phyloP scores from a whole-genome alignment of 2,113 vertebrate genomes.

The Bombycilla garrulus region DNA sequence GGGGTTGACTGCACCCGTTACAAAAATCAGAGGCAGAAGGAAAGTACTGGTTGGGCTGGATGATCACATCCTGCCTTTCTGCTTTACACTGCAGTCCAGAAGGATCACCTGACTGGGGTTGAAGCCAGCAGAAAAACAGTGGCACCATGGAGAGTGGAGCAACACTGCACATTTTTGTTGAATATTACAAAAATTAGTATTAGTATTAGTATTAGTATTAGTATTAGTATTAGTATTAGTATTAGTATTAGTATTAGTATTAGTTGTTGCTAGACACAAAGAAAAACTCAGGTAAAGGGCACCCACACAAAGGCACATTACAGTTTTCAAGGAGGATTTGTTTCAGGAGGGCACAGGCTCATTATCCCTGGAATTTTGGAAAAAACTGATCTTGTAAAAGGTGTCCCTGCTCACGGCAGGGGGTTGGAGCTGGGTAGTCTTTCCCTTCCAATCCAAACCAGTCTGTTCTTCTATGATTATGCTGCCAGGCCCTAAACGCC shows the following conservation, averaged over 20 bases:
- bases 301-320: background rate
- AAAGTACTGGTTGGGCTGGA: fast-evolving
- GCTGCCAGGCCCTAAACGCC: background rate
- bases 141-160: background rate
- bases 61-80: background rate
- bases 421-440: background rate
- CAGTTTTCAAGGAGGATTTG: background rate
- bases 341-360: fast-evolving
- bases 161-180: background rate
- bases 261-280: background rate
- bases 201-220: too few relatives aligned
- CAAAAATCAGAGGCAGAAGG: background rate
- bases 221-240: too few relatives aligned
- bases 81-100: background rate
- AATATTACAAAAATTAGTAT: too few relatives aligned
- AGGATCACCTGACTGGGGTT: background rate
- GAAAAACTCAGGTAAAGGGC: background rate
- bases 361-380: background rate
- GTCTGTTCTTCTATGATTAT: background rate
- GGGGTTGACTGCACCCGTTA: background rate
- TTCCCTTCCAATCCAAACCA: background rate
- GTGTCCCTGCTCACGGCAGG: background rate
- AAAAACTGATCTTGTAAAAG: background rate
- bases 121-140: background rate
- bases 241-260: too few relatives aligned